phyloP scores from a whole-genome alignment of 2,888 invertebrate genomes.

The Morinoia aosen region DNA sequence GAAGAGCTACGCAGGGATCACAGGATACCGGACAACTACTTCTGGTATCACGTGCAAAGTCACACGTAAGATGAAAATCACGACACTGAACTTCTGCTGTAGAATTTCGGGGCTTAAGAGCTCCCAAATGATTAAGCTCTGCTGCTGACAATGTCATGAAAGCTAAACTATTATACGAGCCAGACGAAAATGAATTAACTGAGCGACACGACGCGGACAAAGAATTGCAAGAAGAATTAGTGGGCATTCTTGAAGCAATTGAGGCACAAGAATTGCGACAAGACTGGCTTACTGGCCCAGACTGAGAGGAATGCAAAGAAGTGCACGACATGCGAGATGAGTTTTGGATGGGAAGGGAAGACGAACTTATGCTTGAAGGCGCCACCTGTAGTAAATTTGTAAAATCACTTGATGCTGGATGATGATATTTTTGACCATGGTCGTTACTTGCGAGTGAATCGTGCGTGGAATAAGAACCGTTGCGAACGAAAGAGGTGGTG shows the following conservation, averaged over 20 bases:
- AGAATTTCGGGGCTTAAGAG: neutral
- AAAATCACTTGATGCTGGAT: neutral
- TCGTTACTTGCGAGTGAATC: neutral
- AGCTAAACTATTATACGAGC: neutral
- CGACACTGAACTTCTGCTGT: neutral
- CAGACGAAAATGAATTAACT: neutral
- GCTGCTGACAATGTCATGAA: neutral
- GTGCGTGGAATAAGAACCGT: neutral
- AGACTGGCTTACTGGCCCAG: neutral
- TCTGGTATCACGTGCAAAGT: neutral
- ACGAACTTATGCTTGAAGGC: neutral
- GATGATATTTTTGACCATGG: neutral
- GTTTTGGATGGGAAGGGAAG: neutral
- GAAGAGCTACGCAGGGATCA: neutral
- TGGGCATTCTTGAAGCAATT: neutral
- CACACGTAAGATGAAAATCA: neutral
- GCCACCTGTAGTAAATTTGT: neutral
- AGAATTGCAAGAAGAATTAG: neutral
- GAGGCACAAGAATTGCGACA: constrained; percentile 27
- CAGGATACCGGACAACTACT: neutral
- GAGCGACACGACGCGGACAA: constrained; percentile 8
- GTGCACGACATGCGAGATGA: neutral
- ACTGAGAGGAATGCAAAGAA: neutral
- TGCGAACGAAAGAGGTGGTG: neutral
- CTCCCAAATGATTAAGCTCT: neutral